These are phyloP conservation scores for Hylaea fasciaria DNA, from an alignment of 2,888 invertebrate genomes.

Conservation along the genomic window DNA sequence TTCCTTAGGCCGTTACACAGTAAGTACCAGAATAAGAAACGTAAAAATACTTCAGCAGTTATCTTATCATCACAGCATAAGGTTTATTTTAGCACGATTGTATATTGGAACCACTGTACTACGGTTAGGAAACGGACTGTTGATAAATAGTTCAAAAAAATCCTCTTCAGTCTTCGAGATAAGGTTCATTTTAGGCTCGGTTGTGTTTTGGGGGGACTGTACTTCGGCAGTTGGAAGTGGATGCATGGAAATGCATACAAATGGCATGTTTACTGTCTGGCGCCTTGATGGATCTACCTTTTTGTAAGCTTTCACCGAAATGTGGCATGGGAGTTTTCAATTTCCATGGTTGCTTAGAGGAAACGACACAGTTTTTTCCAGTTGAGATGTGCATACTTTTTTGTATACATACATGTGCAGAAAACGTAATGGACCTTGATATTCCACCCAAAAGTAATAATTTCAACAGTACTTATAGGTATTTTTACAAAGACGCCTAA, in stretches of 20 bases:
- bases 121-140: not conserved
- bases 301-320: conserved; percentile 39
- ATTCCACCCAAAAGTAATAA: no score
- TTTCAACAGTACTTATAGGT: no score
- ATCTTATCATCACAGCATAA: no score
- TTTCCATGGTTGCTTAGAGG: conserved; percentile 20
- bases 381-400: not conserved
- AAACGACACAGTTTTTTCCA: not conserved
- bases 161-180: conserved; percentile 34
- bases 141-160: not conserved
- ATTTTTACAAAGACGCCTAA: no score
- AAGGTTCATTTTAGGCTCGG: conserved; percentile 48
- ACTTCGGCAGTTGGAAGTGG: conserved; percentile 39
- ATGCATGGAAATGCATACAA: conserved; percentile 61
- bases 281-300: conserved; percentile 52
- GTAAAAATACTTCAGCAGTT: no score
- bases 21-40: no score
- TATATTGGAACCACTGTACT: no score
- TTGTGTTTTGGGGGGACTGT: conserved; percentile 17
- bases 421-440: not conserved
- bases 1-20: no score
- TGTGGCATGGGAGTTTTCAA: conserved; percentile 31
- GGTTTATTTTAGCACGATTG: no score
- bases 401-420: no score
- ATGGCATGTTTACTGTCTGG: conserved; percentile 61